phyloP scores from a whole-genome alignment of 2,888 invertebrate species.

The Tenthredo distinguenda region DNA sequence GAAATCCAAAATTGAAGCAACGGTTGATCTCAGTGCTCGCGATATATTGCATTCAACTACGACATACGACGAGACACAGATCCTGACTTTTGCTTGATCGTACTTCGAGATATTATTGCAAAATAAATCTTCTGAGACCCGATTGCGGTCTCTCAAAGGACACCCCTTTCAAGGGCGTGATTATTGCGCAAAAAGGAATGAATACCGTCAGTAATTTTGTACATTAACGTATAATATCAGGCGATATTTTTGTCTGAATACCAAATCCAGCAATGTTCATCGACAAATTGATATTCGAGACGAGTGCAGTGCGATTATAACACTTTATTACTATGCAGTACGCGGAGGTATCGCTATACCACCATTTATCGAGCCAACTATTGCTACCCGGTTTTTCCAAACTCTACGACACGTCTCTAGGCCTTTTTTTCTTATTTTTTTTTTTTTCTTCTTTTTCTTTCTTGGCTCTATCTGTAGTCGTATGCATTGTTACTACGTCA shows the following conservation, averaged over 20 bases:
- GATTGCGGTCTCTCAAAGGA: too few species aligned
- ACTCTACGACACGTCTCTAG: slow-evolving; percentile 38
- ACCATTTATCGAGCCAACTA: not conserved
- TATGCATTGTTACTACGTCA: slow-evolving; percentile 18
- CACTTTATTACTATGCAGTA: slow-evolving; percentile 46
- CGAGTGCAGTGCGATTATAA: slow-evolving; percentile 42
- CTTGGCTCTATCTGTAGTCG: not conserved
- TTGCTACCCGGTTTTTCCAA: slow-evolving; percentile 43
- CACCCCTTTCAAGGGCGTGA: too few species aligned
- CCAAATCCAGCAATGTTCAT: not conserved
- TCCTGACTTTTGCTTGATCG: too few species aligned
- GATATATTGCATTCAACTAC: too few species aligned
- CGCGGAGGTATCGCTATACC: not conserved
- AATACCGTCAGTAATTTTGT: not conserved
- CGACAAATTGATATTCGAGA: slow-evolving; percentile 46
- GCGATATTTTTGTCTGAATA: not conserved
- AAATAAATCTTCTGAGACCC: too few species aligned
- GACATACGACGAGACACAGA: too few species aligned
- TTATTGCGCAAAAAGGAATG: too few species aligned
- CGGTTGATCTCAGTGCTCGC: not conserved
- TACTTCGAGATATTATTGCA: too few species aligned
- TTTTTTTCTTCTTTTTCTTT: not conserved
- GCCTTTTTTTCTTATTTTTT: not conserved
- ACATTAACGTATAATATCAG: too few species aligned
- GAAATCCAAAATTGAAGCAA: not conserved